phyloP scores from a whole-genome alignment of 2,113 vertebrate species.

The Phyllostomus hastatus region DNA sequence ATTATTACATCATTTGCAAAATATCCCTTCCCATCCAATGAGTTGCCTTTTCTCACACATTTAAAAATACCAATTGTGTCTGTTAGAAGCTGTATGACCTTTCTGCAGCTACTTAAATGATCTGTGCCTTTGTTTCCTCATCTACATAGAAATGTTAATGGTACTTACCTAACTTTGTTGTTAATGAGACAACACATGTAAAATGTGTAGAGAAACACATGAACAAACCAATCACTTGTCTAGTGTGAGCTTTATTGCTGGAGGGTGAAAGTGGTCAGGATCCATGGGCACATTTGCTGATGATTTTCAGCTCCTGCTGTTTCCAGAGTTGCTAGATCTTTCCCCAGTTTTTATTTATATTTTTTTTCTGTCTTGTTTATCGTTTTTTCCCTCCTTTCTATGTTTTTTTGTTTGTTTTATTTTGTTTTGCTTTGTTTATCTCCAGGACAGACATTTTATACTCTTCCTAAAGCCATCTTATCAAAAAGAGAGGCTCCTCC shows the following conservation, averaged over 20 bases:
- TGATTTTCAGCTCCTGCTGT: not conserved
- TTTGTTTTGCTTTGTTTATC: not conserved
- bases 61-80: not conserved
- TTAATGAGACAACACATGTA: not conserved
- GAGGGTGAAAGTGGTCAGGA: not conserved
- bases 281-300: not conserved
- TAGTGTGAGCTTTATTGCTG: not conserved
- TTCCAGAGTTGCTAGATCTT: not conserved
- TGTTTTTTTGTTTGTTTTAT: not conserved
- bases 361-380: not conserved
- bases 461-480: not conserved
- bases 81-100: not conserved
- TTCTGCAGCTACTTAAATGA: not conserved
- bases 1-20: not conserved
- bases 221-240: not conserved
- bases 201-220: not conserved
- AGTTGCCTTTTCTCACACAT: not conserved
- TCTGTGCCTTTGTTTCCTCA: not conserved
- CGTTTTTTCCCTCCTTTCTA: not conserved
- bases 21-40: not conserved
- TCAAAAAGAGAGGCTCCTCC: not conserved
- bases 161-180: not conserved
- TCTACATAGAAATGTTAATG: not conserved
- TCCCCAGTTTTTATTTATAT: not conserved
- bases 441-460: not conserved